Conservation (phyloP, 2,888 invertebrate genomes). For the Dyspetes luteomarginatus region DNA sequence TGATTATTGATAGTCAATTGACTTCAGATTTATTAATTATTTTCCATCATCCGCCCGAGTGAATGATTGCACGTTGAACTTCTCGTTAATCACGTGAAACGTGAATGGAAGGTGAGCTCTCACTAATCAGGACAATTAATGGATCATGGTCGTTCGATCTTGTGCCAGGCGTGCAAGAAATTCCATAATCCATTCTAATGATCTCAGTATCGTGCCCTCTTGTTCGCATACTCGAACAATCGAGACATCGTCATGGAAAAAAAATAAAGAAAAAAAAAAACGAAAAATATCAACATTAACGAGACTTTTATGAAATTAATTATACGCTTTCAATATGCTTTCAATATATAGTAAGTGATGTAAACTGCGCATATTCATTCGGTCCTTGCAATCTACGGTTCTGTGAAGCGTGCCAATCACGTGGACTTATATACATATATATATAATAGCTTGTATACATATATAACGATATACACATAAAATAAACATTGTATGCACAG, state of each 20-base stretch:
- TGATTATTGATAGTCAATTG: background rate
- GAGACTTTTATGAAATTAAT: conserved; percentile 2
- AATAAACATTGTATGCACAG: background rate
- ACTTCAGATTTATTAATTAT: background rate
- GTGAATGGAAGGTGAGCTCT: conserved; percentile 4
- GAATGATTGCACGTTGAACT: background rate
- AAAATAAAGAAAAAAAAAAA: too few relatives aligned
- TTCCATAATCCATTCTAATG: conserved; percentile 21
- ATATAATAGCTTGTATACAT: conserved; percentile 4
- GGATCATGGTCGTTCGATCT: conserved; percentile 8
- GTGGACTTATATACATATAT: background rate
- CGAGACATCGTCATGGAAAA: too few relatives aligned
- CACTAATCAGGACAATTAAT: conserved; percentile 4
- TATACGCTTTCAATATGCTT: background rate
- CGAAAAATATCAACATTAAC: background rate
- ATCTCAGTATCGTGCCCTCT: too few relatives aligned
- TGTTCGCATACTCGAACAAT: too few relatives aligned
- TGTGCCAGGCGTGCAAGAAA: background rate
- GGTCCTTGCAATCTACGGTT: conserved; percentile 19
- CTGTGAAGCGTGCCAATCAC: conserved; percentile 40
- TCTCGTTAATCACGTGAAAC: conserved; percentile 21
- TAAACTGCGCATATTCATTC: conserved; percentile 25
- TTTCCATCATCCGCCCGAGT: background rate
- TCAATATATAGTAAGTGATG: conserved; percentile 7
- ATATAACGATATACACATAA: background rate